Evolutionary conservation across 2,888 invertebrate genomes (phyloP).

Genomic region (Eueremaeus valkanovi): DNA sequence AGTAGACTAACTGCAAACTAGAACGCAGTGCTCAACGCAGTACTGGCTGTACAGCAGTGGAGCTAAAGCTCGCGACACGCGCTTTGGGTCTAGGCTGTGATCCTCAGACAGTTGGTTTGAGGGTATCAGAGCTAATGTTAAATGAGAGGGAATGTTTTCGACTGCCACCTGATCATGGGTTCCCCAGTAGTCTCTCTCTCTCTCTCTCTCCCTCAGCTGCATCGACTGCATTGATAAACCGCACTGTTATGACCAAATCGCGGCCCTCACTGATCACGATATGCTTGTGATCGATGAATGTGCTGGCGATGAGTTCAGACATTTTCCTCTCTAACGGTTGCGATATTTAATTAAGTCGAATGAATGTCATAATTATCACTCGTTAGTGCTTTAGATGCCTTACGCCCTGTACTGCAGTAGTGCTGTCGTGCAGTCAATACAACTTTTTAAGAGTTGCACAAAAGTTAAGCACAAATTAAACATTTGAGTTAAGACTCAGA

Average conservation of each 20-base stretch:
- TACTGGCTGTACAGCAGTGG: too few relatives aligned
- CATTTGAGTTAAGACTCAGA: too few relatives aligned
- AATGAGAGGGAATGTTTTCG: slow-evolving; percentile 12
- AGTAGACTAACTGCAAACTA: background rate
- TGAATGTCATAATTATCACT: slow-evolving; percentile 24
- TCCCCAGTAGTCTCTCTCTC: slow-evolving; percentile 5
- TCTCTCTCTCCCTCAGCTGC: background rate
- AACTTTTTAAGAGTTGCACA: too few relatives aligned
- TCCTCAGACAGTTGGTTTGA: slow-evolving; percentile 26
- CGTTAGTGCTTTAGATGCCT: background rate
- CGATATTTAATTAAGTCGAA: background rate
- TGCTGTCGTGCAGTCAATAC: too few relatives aligned
- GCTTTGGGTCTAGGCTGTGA: background rate
- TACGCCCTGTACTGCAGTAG: too few relatives aligned
- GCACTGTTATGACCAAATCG: background rate
- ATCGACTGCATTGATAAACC: background rate
- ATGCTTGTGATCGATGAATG: slow-evolving; percentile 17
- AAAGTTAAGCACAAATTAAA: too few relatives aligned
- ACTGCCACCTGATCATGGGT: slow-evolving; percentile 18
- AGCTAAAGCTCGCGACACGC: slow-evolving; percentile 28
- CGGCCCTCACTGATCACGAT: background rate
- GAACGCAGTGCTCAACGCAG: too few relatives aligned
- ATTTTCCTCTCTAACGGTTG: slow-evolving; percentile 15
- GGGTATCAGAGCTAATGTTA: slow-evolving; percentile 10
- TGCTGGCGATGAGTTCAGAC: slow-evolving; percentile 15